Conservation (phyloP, 2,113 vertebrate species). For the Alethe diademata region DNA sequence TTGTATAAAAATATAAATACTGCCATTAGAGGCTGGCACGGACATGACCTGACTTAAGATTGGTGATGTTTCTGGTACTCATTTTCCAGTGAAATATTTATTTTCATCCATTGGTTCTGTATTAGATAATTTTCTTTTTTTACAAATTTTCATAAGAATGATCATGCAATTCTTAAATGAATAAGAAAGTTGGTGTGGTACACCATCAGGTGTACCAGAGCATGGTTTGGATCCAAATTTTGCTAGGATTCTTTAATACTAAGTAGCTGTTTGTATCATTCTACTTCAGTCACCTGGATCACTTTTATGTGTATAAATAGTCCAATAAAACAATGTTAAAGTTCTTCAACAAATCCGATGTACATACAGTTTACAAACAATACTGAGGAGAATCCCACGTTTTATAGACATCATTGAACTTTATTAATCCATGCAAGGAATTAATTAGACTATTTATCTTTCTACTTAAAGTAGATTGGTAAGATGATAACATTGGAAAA, state of each 20-base stretch:
- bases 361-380: background rate
- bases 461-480: background rate
- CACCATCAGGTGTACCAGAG: background rate
- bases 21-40: background rate
- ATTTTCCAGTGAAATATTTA: background rate
- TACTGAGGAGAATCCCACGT: background rate
- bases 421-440: background rate
- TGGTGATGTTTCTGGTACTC: fast-evolving
- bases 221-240: background rate
- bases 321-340: background rate
- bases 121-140: background rate
- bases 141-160: background rate
- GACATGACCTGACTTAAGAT: no score
- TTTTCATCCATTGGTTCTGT: background rate
- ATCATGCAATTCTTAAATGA: background rate
- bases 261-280: background rate
- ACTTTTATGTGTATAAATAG: background rate
- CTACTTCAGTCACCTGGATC: background rate
- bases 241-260: background rate
- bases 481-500: background rate
- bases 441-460: background rate
- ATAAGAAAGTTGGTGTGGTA: background rate
- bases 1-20: background rate
- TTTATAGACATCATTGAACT: background rate
- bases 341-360: background rate